Percentiles rank a stretch among this genome's conserved stretches.
Evolutionary conservation across 1,140 invertebrate species (phyloP).

Genomic region (Pomacea maculata): DNA sequence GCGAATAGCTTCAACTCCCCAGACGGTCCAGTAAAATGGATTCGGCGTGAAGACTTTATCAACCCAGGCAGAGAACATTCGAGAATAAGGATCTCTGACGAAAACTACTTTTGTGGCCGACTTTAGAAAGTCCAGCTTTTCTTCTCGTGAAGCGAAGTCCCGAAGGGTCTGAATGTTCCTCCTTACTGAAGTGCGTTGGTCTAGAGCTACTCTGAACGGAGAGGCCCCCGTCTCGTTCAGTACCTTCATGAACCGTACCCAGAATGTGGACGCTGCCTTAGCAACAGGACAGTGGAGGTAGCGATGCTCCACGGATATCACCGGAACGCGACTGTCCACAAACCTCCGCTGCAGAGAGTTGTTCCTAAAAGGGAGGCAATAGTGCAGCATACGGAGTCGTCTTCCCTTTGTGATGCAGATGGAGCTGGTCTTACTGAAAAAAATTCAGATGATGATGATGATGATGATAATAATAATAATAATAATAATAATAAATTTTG

Average conservation of each 20-base stretch:
- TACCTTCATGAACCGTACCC: background rate
- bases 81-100: constrained; percentile 5
- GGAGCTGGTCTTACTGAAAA: no score
- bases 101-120: constrained; percentile 1
- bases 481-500: no score
- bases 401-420: no score
- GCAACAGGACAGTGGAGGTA: constrained; percentile 1
- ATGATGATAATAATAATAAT: no score
- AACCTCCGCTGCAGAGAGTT: background rate
- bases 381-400: no score
- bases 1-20: background rate
- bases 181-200: background rate
- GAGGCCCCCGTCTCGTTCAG: background rate
- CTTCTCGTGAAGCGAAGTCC: background rate
- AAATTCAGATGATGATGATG: no score
- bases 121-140: background rate
- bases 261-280: background rate
- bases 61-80: constrained; percentile 12
- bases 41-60: constrained; percentile 16
- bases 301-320: no score
- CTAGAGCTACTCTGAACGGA: background rate
- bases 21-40: constrained; percentile 3
- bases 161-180: background rate
- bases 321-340: background rate
- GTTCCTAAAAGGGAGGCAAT: background rate